Percentiles rank a stretch among this genome's conserved stretches.
Conservation (phyloP, 2,888 invertebrate genomes). For the Chromoteleia sp. region DNA sequence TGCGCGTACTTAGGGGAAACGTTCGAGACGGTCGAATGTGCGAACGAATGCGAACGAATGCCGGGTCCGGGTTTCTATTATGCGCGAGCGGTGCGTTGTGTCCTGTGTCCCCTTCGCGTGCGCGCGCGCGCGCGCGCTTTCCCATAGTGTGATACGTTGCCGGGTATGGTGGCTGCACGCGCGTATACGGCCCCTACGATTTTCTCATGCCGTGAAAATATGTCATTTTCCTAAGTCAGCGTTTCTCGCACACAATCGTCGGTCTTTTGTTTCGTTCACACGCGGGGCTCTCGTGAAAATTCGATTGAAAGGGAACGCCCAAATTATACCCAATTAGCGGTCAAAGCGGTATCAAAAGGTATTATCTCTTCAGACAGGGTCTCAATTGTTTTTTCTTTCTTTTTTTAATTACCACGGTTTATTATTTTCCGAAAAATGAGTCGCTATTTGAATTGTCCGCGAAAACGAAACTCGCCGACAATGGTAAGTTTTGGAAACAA, state of each 20-base stretch:
- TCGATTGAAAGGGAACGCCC: constrained; percentile 34
- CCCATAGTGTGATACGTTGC: too few species aligned
- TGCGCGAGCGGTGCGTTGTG: constrained; percentile 12
- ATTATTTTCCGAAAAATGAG: background rate
- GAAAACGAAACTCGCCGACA: too few species aligned
- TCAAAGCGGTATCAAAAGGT: constrained; percentile 20
- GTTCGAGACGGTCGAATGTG: constrained; percentile 12
- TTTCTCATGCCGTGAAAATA: constrained; percentile 50
- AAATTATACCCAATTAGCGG: constrained; percentile 36
- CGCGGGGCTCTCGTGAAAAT: constrained; percentile 13
- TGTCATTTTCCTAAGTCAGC: constrained; percentile 34
- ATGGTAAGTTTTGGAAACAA: constrained; percentile 20
- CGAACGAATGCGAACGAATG: too few species aligned
- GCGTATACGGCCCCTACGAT: constrained; percentile 28
- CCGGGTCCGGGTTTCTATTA: constrained; percentile 40
- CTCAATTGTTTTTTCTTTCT: constrained; percentile 21
- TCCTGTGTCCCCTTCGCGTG: background rate
- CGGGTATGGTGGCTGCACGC: constrained; percentile 51
- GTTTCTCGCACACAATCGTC: constrained; percentile 38
- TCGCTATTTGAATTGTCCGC: background rate
- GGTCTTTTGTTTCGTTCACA: constrained; percentile 41
- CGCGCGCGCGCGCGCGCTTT: too few species aligned
- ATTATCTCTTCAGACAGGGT: constrained; percentile 24
- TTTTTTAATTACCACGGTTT: background rate
- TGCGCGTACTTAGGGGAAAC: constrained; percentile 31